Percentiles rank a stretch among this genome's conserved stretches.
These are phyloP conservation scores for Sthenelais limicola DNA, from an alignment of 2,888 invertebrate genomes.

Conservation along the genomic window DNA sequence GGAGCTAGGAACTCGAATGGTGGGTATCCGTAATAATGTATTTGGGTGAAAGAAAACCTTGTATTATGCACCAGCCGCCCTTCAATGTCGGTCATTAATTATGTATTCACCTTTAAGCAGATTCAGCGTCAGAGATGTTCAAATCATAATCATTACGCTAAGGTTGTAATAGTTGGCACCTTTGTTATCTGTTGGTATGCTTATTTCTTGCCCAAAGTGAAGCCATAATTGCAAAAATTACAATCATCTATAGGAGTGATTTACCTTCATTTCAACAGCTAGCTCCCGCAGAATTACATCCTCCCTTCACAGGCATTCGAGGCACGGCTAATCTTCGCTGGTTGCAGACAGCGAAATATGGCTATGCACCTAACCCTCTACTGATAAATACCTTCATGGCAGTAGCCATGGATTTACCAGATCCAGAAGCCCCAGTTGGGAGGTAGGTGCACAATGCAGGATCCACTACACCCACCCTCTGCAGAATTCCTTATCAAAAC, in stretches of 20 bases:
- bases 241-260: no score
- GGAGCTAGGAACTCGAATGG: no score
- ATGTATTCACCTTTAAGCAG: no score
- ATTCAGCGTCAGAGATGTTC: no score
- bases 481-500: no score
- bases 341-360: slow-evolving; percentile 54
- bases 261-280: slow-evolving; percentile 9
- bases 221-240: no score
- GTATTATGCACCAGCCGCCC: no score
- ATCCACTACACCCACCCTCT: not conserved
- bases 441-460: not conserved
- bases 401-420: slow-evolving; percentile 53
- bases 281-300: not conserved
- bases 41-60: no score
- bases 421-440: slow-evolving; percentile 41
- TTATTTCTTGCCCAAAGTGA: not conserved
- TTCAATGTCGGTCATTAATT: no score
- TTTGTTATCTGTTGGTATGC: not conserved
- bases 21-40: no score
- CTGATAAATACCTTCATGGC: slow-evolving; percentile 53
- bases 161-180: not conserved
- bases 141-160: no score
- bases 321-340: slow-evolving; percentile 52
- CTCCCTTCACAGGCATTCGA: slow-evolving; percentile 7
- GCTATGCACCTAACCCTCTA: slow-evolving; percentile 52